Conservation (phyloP, 2,888 invertebrate species). For the Sinopyrophorus schimmeli region DNA sequence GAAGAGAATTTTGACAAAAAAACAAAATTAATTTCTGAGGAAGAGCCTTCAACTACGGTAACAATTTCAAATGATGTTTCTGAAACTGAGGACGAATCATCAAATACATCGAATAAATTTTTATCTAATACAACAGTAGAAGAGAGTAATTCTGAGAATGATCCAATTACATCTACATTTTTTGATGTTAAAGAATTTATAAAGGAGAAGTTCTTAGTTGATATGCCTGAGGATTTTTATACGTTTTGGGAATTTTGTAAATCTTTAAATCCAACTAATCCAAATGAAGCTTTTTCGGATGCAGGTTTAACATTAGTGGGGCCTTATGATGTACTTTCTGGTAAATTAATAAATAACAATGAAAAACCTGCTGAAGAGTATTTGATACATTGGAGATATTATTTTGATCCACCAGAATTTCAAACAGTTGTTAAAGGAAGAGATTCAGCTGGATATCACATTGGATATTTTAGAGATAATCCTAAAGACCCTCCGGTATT, state of each 20-base stretch:
- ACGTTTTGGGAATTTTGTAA: conserved; percentile 79
- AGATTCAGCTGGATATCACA: conserved; percentile 73
- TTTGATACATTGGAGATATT: conserved; percentile 86
- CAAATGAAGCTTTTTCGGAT: conserved; percentile 65
- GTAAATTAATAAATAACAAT: conserved; percentile 59
- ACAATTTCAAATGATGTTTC: conserved; percentile 1
- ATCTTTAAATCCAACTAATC: conserved; percentile 58
- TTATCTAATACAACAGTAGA: too few relatives aligned
- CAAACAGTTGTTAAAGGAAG: conserved; percentile 77
- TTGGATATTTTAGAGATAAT: conserved; percentile 89
- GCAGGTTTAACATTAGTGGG: conserved; percentile 79
- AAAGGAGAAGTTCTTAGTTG: conserved; percentile 74
- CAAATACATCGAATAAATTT: neutral
- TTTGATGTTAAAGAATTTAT: conserved; percentile 56
- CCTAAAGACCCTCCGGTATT: conserved; percentile 75
- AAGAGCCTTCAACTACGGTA: neutral
- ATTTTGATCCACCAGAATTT: conserved; percentile 93
- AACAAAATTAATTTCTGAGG: too few relatives aligned
- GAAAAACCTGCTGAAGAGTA: conserved; percentile 63
- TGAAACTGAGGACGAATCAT: neutral
- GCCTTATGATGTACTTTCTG: conserved; percentile 81
- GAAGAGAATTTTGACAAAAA: conserved; percentile 4
- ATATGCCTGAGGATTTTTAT: conserved; percentile 91
- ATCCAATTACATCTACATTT: neutral
- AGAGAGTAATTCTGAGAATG: neutral